Percentiles rank a stretch among this genome's conserved stretches.
Evolutionary conservation across 1,140 invertebrate species (phyloP).

Genomic region (Temnothorax longispinosus): DNA sequence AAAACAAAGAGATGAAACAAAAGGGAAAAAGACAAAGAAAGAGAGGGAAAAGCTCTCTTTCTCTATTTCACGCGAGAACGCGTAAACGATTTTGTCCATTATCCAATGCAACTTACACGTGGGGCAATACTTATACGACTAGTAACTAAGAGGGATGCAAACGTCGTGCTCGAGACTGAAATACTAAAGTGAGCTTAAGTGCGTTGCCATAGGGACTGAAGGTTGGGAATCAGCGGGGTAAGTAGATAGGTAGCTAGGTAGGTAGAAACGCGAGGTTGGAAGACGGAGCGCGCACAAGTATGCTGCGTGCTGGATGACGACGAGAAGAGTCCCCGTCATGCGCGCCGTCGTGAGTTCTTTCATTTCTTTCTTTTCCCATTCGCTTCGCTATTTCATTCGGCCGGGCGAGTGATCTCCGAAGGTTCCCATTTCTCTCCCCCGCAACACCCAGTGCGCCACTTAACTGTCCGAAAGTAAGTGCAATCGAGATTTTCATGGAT

Average conservation of each 20-base stretch:
- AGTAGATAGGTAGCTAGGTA: slow-evolving; percentile 7
- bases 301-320: slow-evolving; percentile 6
- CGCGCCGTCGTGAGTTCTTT: not conserved
- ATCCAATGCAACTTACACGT: not conserved
- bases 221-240: slow-evolving; percentile 33
- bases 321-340: not conserved
- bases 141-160: slow-evolving; percentile 61
- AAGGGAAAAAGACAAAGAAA: too few relatives aligned
- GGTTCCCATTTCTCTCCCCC: not conserved
- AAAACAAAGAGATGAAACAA: not conserved
- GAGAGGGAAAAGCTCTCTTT: too few relatives aligned
- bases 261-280: not conserved
- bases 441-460: slow-evolving; percentile 22
- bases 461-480: slow-evolving; percentile 59
- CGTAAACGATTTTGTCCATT: not conserved
- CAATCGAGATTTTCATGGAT: slow-evolving; percentile 61
- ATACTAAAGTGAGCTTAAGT: slow-evolving; percentile 80
- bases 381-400: slow-evolving; percentile 29
- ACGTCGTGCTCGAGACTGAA: slow-evolving; percentile 72
- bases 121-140: slow-evolving; percentile 66
- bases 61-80: slow-evolving; percentile 5
- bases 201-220: slow-evolving; percentile 80
- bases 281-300: not conserved
- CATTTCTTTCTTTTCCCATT: slow-evolving; percentile 15
- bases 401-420: not conserved